Evolutionary conservation across 2,797 vertebrate genomes (phyloP).

Genomic region (Clamator glandarius): DNA sequence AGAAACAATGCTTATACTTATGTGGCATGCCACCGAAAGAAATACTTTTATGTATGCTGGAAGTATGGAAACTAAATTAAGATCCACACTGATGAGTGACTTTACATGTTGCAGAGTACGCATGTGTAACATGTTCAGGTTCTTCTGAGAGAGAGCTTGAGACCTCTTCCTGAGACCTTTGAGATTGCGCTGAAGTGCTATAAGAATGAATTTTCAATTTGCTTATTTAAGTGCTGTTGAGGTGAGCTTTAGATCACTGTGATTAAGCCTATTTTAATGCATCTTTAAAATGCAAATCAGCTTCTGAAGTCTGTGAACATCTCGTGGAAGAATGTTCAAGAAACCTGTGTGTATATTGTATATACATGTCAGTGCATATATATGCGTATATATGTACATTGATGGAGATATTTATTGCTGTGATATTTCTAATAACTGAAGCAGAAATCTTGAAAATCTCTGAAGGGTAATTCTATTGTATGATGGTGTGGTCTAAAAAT

Average conservation of each 20-base stretch:
- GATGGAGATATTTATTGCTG: neutral
- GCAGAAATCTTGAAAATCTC: neutral
- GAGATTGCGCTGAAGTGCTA: neutral
- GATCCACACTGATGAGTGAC: fast-evolving
- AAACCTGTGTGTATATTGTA: neutral
- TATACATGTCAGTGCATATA: neutral
- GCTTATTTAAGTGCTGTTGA: neutral
- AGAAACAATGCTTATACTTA: neutral
- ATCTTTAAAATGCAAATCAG: neutral
- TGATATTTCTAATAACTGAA: neutral
- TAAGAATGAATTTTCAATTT: neutral
- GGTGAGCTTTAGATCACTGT: neutral
- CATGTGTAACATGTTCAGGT: neutral
- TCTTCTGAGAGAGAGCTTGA: neutral
- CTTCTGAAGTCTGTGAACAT: neutral
- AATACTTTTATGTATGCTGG: neutral
- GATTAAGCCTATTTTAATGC: slow-evolving; percentile 1
- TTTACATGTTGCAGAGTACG: neutral
- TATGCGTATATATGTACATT: neutral
- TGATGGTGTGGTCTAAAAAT: neutral
- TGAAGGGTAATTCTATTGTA: neutral
- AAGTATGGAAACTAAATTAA: neutral
- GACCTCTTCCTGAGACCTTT: neutral
- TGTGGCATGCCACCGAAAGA: neutral
- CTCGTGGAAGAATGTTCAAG: neutral